These are phyloP conservation scores for Limnephilus marmoratus DNA, from an alignment of 2,888 invertebrate species.

Conservation along the genomic window DNA sequence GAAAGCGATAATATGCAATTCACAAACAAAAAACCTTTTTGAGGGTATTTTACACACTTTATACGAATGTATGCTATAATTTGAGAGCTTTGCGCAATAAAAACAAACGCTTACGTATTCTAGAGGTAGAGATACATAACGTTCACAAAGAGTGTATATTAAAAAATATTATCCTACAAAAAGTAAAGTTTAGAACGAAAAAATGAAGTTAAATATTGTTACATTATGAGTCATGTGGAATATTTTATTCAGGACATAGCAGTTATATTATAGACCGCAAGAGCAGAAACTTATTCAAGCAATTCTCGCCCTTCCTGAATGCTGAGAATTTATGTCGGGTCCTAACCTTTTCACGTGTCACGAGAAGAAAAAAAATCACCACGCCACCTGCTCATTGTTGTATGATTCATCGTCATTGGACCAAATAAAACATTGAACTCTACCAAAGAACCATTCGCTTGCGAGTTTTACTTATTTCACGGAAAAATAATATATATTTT, in stretches of 20 bases:
- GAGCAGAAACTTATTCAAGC: constrained; percentile 13
- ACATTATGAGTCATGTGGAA: not conserved
- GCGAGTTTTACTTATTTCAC: not conserved
- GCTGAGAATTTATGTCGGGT: constrained; percentile 13
- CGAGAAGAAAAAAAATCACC: not conserved
- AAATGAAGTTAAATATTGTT: not conserved
- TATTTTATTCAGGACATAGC: not conserved
- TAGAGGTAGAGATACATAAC: not conserved
- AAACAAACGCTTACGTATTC: not conserved
- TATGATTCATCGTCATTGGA: not conserved
- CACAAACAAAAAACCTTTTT: not conserved
- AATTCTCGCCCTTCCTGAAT: not conserved
- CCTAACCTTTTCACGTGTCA: not conserved
- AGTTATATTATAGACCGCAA: not conserved
- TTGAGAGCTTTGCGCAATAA: not conserved
- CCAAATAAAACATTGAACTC: not conserved
- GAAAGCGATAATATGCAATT: not conserved
- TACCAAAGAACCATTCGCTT: not conserved
- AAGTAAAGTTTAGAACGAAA: not conserved
- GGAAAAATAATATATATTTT: not conserved
- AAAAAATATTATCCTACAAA: not conserved
- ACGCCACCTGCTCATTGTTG: not conserved
- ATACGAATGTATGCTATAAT: not conserved
- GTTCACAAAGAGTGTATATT: not conserved
- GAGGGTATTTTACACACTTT: not conserved